A percentile compares a stretch with the other conserved stretches of the same genome.
phyloP scores from a whole-genome alignment of 2,797 vertebrate species.

The Hippoglossus hippoglossus region DNA sequence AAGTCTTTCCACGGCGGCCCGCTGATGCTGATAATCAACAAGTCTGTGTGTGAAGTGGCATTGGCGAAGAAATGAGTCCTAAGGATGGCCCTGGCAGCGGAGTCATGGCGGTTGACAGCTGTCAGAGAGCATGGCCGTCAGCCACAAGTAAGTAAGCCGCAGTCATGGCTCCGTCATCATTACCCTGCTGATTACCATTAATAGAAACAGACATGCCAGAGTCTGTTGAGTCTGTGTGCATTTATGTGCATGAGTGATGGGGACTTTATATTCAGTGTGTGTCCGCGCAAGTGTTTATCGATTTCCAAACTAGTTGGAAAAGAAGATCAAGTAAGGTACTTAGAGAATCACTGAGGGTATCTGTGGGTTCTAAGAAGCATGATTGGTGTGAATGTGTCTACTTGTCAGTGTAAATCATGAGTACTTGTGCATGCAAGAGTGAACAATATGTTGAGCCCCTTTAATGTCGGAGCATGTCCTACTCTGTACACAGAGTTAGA shows the following conservation, averaged over 20 bases:
- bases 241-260: conserved; percentile 39
- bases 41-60: conserved; percentile 66
- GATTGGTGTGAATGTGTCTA: background rate
- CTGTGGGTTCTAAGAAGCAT: background rate
- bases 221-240: conserved; percentile 44
- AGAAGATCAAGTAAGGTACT: conserved; percentile 3
- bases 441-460: background rate
- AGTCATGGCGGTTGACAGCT: conserved; percentile 77
- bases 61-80: conserved; percentile 70
- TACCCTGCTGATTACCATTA: conserved; percentile 72
- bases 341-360: conserved; percentile 3
- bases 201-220: conserved; percentile 68
- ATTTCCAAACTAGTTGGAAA: too few relatives aligned
- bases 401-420: background rate
- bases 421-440: background rate
- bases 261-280: conserved; percentile 29
- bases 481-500: conserved; percentile 7
- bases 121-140: conserved; percentile 80
- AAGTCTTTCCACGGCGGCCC: conserved; percentile 63
- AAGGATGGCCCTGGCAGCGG: conserved; percentile 61
- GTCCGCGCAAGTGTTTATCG: background rate
- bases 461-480: background rate
- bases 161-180: conserved; percentile 74
- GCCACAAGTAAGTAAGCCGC: conserved; percentile 63
- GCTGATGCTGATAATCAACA: conserved; percentile 74